Evolutionary conservation across 2,113 vertebrate species (phyloP).

Genomic region (Neolamprologus devosi): DNA sequence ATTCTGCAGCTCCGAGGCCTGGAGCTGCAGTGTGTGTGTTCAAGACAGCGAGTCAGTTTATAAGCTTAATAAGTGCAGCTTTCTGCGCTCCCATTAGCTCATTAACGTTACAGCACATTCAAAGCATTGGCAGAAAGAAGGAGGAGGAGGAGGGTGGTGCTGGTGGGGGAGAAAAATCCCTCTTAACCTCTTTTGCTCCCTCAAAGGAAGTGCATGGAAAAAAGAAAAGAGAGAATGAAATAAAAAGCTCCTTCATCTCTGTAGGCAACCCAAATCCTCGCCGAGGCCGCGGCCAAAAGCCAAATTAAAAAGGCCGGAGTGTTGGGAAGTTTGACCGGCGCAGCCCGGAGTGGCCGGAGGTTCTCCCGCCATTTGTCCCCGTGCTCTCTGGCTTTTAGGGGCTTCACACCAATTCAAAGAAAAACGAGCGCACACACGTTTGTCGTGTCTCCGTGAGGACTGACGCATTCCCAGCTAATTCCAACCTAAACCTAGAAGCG

Average conservation of each 20-base stretch:
- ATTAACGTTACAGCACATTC: not conserved
- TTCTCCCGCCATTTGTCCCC: not conserved
- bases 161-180: not conserved
- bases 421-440: not conserved
- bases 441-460: not conserved
- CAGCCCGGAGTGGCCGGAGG: not conserved
- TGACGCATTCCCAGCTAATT: not conserved
- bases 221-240: slow-evolving; percentile 5
- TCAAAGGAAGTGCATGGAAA: not conserved
- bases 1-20: not conserved
- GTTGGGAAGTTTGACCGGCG: not conserved
- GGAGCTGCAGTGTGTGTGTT: not conserved
- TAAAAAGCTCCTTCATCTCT: slow-evolving; percentile 44
- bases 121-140: not conserved
- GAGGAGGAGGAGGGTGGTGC: fast-evolving
- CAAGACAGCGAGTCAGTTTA: not conserved
- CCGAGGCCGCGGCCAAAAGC: slow-evolving; percentile 25
- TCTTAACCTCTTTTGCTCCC: slow-evolving; percentile 22
- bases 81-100: not conserved
- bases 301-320: slow-evolving; percentile 42
- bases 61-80: not conserved
- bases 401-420: slow-evolving; percentile 11
- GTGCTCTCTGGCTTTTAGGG: not conserved
- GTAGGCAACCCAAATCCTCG: slow-evolving; percentile 52
- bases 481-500: not conserved